These are phyloP conservation scores for Orgyia antiqua DNA, from an alignment of 2,888 invertebrate genomes.

Conservation along the genomic window DNA sequence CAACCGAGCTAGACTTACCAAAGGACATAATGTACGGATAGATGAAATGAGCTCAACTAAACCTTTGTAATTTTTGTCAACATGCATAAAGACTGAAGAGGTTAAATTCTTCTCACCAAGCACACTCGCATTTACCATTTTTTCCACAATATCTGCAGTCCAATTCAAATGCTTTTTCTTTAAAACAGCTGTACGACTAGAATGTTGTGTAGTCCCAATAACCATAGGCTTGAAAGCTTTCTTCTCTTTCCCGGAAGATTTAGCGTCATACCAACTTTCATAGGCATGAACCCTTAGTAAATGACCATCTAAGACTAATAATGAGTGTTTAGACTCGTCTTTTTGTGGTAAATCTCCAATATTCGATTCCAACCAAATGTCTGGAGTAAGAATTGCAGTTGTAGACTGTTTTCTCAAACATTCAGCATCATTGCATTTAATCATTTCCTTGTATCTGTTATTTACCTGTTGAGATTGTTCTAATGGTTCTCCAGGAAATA, in stretches of 20 bases:
- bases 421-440: slow-evolving; percentile 74
- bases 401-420: slow-evolving; percentile 77
- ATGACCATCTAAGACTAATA: slow-evolving; percentile 86
- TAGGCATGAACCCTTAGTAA: slow-evolving; percentile 82
- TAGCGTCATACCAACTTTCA: slow-evolving; percentile 78
- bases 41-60: slow-evolving; percentile 86
- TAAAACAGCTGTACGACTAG: slow-evolving; percentile 81
- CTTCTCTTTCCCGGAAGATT: slow-evolving; percentile 58
- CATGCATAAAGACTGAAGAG: slow-evolving; percentile 79
- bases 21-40: slow-evolving; percentile 87
- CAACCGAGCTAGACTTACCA: slow-evolving; percentile 81
- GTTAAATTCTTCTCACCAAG: slow-evolving; percentile 81
- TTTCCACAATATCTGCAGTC: slow-evolving; percentile 81
- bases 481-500: slow-evolving; percentile 82
- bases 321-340: slow-evolving; percentile 82
- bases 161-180: slow-evolving; percentile 80
- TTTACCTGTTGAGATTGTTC: slow-evolving; percentile 80
- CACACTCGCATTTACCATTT: slow-evolving; percentile 80
- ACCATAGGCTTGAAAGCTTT: slow-evolving; percentile 76
- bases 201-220: slow-evolving; percentile 86
- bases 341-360: slow-evolving; percentile 81
- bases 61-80: slow-evolving; percentile 83
- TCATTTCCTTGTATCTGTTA: slow-evolving; percentile 77
- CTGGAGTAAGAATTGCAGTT: slow-evolving; percentile 82
- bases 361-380: slow-evolving; percentile 82